Percentiles rank a stretch among this genome's conserved stretches.
Conservation (phyloP, 2,888 invertebrate genomes). For the Heteromyza rotundicornis region DNA sequence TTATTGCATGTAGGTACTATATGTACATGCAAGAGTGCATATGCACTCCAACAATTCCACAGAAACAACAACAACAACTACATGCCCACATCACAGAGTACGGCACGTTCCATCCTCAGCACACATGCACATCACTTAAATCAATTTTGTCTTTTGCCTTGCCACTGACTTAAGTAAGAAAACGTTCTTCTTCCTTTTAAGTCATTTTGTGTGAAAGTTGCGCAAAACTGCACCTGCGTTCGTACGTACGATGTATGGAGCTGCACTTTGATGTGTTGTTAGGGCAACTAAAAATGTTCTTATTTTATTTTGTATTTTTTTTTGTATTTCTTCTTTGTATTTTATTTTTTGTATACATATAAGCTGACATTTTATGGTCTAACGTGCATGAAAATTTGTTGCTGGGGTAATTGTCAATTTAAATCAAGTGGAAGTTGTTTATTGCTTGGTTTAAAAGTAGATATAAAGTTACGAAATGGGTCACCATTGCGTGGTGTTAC, state of each 20-base stretch:
- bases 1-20: neutral
- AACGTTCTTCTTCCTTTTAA: neutral
- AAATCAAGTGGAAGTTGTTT: slow-evolving; percentile 2
- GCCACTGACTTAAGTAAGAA: neutral
- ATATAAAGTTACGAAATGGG: neutral
- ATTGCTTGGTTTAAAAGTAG: neutral
- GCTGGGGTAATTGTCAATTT: slow-evolving; percentile 1
- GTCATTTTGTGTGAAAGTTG: neutral
- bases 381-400: neutral
- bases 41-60: too few relatives aligned
- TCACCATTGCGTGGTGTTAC: too few relatives aligned
- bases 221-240: slow-evolving; percentile 1
- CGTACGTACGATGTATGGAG: too few relatives aligned
- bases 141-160: slow-evolving; percentile 1
- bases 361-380: neutral
- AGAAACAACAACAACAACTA: too few relatives aligned
- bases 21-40: neutral
- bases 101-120: neutral
- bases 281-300: too few relatives aligned
- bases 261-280: too few relatives aligned
- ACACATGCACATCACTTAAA: slow-evolving; percentile 2
- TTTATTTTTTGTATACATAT: neutral
- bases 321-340: too few relatives aligned
- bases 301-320: too few relatives aligned
- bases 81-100: too few relatives aligned